Base-by-base conservation (phyloP, 2,888 invertebrate genomes). In the Mechanitis mazaeus region DNA sequence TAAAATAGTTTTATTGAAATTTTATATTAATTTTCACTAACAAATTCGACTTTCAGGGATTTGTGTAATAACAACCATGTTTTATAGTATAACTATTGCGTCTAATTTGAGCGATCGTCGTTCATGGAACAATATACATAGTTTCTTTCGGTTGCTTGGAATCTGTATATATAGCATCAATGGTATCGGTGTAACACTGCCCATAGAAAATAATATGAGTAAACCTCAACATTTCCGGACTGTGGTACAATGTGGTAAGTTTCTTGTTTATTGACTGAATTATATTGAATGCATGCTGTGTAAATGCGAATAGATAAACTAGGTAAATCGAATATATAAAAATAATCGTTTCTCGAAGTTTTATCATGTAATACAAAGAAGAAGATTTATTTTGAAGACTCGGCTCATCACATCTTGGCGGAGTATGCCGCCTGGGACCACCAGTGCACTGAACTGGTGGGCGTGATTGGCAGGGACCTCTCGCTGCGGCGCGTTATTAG, bases 161-260 rank as follows among this genome's bases (percentile, higher is more conserved):
- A 84, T 91, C 0, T 90, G 87, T 54, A 81, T 92, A 20, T 92
- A 91, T 70, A 91, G 91, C 54, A 72, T 92, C 50, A 91, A 91
- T 68, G 84, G 84, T 0, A 69, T 79, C 3, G 72, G 73, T 0
- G 66, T 81, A 2, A 70, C 77, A 0, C 58, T 86, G 47, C 77
- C 84, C 0, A 72, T 85, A 0, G 85, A 86, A 58, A 86, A 86
- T 59, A 76, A 80, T 60, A 85, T 86, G 85, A 69, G 64, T 2
- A 69, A 67, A 11, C 85, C 85, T 0, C 70, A 72, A 33, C 72
- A 77, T 53, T 79, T 80, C 54, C 56, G 55, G 5, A 45, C 71
- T 4, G 77, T 80, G 3, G 53, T 80, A 9, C 71, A 74, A 38
- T 71, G 64, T 63, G 74, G 76, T 75, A 50, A 62, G 71, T 56